Percentiles rank a stretch among this genome's conserved stretches.
Conservation (phyloP, 1,140 invertebrate genomes). For the Oreohelix idahoensis region DNA sequence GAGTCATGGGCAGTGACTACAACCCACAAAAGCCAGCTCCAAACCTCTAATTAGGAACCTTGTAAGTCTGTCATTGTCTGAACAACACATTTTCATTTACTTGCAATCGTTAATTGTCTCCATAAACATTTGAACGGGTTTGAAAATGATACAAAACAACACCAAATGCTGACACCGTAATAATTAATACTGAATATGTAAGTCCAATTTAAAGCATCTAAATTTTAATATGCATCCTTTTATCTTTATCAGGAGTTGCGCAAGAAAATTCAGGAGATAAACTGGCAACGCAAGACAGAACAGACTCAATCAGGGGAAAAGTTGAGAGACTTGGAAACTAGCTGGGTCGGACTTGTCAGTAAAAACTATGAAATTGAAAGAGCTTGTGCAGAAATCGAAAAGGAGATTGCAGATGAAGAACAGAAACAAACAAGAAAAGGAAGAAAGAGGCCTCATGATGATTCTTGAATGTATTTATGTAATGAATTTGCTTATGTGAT, state of each 20-base stretch:
- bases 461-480: constrained; percentile 37
- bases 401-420: constrained; percentile 70
- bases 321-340: constrained; percentile 69
- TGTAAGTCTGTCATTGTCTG: too few relatives aligned
- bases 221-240: neutral
- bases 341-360: constrained; percentile 93
- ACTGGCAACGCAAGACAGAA: constrained; percentile 93
- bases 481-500: too few relatives aligned
- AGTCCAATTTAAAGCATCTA: too few relatives aligned
- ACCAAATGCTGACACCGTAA: too few relatives aligned
- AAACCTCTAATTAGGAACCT: too few relatives aligned
- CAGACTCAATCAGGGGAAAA: constrained; percentile 88
- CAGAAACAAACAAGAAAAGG: constrained; percentile 44
- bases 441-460: constrained; percentile 36
- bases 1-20: too few relatives aligned
- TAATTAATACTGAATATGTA: too few relatives aligned
- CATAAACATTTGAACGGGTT: too few relatives aligned
- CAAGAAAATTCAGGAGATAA: constrained; percentile 92
- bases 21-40: too few relatives aligned
- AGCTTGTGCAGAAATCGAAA: constrained; percentile 77
- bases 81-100: too few relatives aligned
- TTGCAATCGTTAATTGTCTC: too few relatives aligned
- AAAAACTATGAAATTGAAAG: constrained; percentile 92
- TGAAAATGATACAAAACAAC: too few relatives aligned
- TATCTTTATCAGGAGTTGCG: constrained; percentile 70